These are phyloP conservation scores for Zosterops japonicus DNA, from an alignment of 2,113 vertebrate genomes.

Conservation along the genomic window DNA sequence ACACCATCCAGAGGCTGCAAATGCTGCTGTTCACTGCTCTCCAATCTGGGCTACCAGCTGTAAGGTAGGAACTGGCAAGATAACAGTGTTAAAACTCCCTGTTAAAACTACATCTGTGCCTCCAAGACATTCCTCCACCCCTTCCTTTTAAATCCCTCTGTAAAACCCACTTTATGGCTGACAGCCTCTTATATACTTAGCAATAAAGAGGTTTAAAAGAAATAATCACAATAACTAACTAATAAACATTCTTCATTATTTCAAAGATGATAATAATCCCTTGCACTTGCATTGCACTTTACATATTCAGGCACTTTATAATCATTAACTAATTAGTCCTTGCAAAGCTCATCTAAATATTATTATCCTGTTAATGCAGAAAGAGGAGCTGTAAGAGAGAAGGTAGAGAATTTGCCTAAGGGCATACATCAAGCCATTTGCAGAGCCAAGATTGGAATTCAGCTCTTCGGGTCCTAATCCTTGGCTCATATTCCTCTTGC, in stretches of 20 bases:
- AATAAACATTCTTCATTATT: slow-evolving; percentile 68
- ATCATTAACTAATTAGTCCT: slow-evolving; percentile 69
- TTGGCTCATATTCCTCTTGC: slow-evolving; percentile 34
- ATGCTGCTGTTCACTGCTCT: not conserved
- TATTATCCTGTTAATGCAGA: slow-evolving; percentile 65
- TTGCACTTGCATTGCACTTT: slow-evolving; percentile 45
- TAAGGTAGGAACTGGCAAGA: not conserved
- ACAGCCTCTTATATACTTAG: slow-evolving; percentile 19
- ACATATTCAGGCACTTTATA: slow-evolving; percentile 61
- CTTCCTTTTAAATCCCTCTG: slow-evolving; percentile 15
- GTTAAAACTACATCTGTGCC: not conserved
- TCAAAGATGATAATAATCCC: slow-evolving; percentile 51
- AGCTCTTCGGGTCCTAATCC: slow-evolving; percentile 9
- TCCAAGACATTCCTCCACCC: not conserved
- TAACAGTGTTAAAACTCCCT: not conserved
- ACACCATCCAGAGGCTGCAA: not conserved
- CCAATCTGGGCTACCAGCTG: not conserved
- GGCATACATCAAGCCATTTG: slow-evolving; percentile 41
- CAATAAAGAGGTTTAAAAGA: slow-evolving; percentile 58
- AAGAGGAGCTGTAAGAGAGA: slow-evolving; percentile 47
- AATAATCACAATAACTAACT: slow-evolving; percentile 62
- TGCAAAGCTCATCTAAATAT: slow-evolving; percentile 66
- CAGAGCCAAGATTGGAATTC: slow-evolving; percentile 33
- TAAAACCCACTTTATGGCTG: slow-evolving; percentile 38
- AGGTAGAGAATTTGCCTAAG: slow-evolving; percentile 58